Evolutionary conservation across 1,140 invertebrate species (phyloP).

Genomic region (Globodera ellingtonae): DNA sequence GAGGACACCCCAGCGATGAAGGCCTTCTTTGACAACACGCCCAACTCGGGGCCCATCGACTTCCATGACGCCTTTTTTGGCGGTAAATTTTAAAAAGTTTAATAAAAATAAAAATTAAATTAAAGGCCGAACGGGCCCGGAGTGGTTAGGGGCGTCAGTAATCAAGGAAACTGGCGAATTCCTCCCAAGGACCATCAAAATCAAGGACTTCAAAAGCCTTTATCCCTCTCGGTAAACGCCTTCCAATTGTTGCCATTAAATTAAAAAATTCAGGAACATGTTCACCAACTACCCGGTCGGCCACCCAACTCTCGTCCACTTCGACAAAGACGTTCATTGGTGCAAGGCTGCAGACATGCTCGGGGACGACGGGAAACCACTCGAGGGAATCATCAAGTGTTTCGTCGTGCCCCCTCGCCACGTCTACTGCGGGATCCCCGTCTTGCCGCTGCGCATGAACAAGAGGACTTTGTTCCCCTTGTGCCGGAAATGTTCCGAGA

Average conservation of each 20-base stretch:
- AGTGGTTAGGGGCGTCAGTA: not conserved
- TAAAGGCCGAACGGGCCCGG: not conserved
- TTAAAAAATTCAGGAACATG: too few relatives aligned
- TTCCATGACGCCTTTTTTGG: slow-evolving; percentile 10
- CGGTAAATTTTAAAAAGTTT: not conserved
- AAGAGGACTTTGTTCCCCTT: too few relatives aligned
- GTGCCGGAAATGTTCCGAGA: too few relatives aligned
- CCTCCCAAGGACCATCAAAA: not conserved
- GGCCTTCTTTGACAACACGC: not conserved
- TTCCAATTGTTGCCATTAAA: not conserved
- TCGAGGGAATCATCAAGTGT: too few relatives aligned
- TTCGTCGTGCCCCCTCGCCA: too few relatives aligned
- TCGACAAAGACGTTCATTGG: not conserved
- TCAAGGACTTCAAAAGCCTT: not conserved
- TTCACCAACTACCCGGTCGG: slow-evolving; percentile 4
- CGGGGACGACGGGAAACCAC: too few relatives aligned
- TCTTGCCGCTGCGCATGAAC: too few relatives aligned
- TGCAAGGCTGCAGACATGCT: too few relatives aligned
- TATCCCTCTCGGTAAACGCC: not conserved
- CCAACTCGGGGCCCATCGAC: not conserved
- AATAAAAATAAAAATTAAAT: not conserved
- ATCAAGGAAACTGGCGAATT: not conserved
- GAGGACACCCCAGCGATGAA: not conserved
- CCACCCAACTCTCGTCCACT: not conserved
- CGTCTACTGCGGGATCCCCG: too few relatives aligned